Base-by-base conservation (phyloP, 2,888 invertebrate genomes). In the Apodemia zela region DNA sequence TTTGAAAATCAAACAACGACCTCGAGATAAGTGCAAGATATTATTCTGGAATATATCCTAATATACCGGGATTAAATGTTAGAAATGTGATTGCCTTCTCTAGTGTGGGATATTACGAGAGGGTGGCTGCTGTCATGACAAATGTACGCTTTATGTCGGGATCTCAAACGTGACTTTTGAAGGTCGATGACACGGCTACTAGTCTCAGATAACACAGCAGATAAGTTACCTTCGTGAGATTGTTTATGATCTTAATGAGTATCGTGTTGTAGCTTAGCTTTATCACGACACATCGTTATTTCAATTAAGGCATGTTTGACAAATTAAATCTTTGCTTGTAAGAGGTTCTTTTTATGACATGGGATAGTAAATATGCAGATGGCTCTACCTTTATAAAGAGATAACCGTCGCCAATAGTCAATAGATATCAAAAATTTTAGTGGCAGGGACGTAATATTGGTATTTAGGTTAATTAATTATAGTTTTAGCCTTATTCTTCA, bases 31-130 rank as follows among this genome's bases (percentile, higher is more conserved):
- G 42, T 42, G 42, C 42, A 42, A 42, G 42, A 42, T 15, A 42
- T 38, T 42, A 42, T 15, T n/a, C 54, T 11, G 29, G 29, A 1
- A 54, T 3, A 54, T 25, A 54, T 69, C 68, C 69, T 71, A 72
- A 74, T 79, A 74, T 82, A 82, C 85, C 87, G 82, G 80, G 63
- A 77, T 82, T 85, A 85, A 87, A 76, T 84, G 84, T 84, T 84
- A 80, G 75, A 69, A 73, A 76, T 76, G 83, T 83, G 82, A 81
- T 75, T 76, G 77, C 78, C 79, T 71, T 69, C 69, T 69, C 71
- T 69, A 71, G 63, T 67, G 66, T 64, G 64, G 64, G 65, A 77
- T 82, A 82, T 81, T 81, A 82, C 13, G 13, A 51, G 25, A 54
- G 54, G 54, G 54, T 54, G 54, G 54, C 29, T 54, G 25, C 13